These are phyloP conservation scores for Tolypeutes matacus DNA, from an alignment of 2,797 vertebrate genomes.

Conservation along the genomic window DNA sequence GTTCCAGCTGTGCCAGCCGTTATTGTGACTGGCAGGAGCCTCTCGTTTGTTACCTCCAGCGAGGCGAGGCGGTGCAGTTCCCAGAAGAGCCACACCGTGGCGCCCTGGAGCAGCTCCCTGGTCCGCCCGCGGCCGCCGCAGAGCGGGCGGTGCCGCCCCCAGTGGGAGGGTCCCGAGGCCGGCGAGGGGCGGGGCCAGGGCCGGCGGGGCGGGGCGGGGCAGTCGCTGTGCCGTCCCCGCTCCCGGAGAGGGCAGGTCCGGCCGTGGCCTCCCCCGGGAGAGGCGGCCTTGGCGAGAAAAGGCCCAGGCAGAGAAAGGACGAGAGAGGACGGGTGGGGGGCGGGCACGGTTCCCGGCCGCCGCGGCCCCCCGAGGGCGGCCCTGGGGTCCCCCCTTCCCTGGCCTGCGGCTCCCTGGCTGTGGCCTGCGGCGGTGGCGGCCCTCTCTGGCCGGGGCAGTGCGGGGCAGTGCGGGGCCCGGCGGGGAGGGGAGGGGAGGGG, in stretches of 20 bases:
- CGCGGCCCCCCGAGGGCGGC: too few species aligned
- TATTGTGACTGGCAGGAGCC: accelerated
- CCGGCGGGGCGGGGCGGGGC: accelerated
- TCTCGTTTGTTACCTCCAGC: background rate
- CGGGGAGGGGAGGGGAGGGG: too few species aligned
- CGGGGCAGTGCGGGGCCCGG: too few species aligned
- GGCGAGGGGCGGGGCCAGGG: background rate
- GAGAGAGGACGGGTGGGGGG: background rate
- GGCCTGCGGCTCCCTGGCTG: background rate
- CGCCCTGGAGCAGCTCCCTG: background rate
- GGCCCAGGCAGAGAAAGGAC: background rate
- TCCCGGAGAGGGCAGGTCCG: background rate
- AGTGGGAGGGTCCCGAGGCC: background rate
- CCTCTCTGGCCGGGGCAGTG: background rate
- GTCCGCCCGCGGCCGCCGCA: accelerated
- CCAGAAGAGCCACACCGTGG: constrained; percentile 21
- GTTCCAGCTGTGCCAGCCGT: background rate
- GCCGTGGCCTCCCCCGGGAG: background rate
- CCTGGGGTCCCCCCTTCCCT: background rate
- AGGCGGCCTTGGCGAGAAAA: background rate
- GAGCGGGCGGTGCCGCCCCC: background rate
- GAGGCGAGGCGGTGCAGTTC: background rate
- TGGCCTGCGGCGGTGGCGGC: background rate
- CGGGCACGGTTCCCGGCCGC: too few species aligned
- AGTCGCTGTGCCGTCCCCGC: too few species aligned